Percentiles rank a stretch among this genome's conserved stretches.
These are phyloP conservation scores for Megathymus violae DNA, from an alignment of 1,140 invertebrate species.

Conservation along the genomic window DNA sequence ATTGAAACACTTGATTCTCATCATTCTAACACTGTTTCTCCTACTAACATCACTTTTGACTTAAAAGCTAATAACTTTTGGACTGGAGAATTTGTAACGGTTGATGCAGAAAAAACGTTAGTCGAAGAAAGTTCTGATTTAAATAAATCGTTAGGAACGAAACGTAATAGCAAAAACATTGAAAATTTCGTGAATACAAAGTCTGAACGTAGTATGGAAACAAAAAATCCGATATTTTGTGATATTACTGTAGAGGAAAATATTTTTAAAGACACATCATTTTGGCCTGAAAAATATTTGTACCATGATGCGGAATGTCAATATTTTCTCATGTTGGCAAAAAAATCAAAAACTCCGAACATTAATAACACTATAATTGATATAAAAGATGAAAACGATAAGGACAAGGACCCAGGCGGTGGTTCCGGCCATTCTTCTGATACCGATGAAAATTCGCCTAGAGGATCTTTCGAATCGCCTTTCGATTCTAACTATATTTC, in stretches of 20 bases:
- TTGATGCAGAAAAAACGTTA: slow-evolving; percentile 65
- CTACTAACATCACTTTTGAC: slow-evolving; percentile 56
- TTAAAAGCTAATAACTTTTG: slow-evolving; percentile 67
- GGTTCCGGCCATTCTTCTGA: slow-evolving; percentile 85
- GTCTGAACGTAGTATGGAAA: slow-evolving; percentile 34
- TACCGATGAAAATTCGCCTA: slow-evolving; percentile 60
- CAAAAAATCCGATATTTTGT: slow-evolving; percentile 18
- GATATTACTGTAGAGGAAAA: slow-evolving; percentile 58
- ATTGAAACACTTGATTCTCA: slow-evolving; percentile 19
- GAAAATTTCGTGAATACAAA: slow-evolving; percentile 42
- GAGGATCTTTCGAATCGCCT: slow-evolving; percentile 63
- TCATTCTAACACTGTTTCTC: slow-evolving; percentile 8
- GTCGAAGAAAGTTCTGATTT: slow-evolving; percentile 38
- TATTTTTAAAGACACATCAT: slow-evolving; percentile 81
- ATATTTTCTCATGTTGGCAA: slow-evolving; percentile 81
- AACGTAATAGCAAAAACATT: not conserved
- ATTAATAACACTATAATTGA: slow-evolving; percentile 67
- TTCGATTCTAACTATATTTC: slow-evolving; percentile 87
- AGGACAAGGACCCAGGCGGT: slow-evolving; percentile 85
- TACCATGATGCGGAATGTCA: slow-evolving; percentile 87
- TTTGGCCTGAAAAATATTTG: slow-evolving; percentile 85
- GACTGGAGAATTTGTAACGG: slow-evolving; percentile 56
- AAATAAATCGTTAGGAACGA: not conserved
- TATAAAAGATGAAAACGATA: slow-evolving; percentile 82
- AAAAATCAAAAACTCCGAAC: slow-evolving; percentile 71